Conservation (phyloP, 2,797 vertebrate genomes). For the Rallus crepitans region DNA sequence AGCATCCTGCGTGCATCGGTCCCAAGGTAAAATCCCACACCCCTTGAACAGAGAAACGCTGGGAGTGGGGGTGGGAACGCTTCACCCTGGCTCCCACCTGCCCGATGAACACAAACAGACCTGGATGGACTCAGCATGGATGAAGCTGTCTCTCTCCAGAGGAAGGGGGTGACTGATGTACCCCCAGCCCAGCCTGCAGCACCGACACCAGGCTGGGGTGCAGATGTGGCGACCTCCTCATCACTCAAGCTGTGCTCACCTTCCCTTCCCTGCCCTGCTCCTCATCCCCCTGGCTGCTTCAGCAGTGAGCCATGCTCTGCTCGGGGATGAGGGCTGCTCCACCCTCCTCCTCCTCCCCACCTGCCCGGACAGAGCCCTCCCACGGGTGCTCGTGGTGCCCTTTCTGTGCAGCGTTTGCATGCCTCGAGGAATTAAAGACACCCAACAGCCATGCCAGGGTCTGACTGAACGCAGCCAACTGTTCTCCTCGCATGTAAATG, state of each 20-base stretch:
- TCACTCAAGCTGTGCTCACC: rapidly evolving
- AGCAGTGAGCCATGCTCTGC: neutral
- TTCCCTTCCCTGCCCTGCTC: neutral
- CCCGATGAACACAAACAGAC: neutral
- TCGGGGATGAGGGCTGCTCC: neutral
- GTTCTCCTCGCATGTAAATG: conserved; percentile 60
- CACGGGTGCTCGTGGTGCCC: neutral
- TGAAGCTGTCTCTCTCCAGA: neutral
- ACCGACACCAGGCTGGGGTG: rapidly evolving
- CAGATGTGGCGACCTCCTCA: rapidly evolving
- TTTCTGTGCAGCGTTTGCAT: neutral
- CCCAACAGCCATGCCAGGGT: neutral
- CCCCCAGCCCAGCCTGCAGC: rapidly evolving
- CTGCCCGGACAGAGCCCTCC: neutral
- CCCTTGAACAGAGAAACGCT: rapidly evolving
- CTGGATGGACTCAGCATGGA: rapidly evolving
- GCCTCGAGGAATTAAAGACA: neutral
- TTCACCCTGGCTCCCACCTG: neutral
- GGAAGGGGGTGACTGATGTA: rapidly evolving
- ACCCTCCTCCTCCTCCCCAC: neutral
- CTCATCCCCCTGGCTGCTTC: neutral
- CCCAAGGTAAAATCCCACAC: neutral
- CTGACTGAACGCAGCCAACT: conserved; percentile 59
- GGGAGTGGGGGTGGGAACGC: rapidly evolving
- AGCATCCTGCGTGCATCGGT: rapidly evolving